These are phyloP conservation scores for Struthio camelus DNA, from an alignment of 2,113 vertebrate species.

Conservation along the genomic window DNA sequence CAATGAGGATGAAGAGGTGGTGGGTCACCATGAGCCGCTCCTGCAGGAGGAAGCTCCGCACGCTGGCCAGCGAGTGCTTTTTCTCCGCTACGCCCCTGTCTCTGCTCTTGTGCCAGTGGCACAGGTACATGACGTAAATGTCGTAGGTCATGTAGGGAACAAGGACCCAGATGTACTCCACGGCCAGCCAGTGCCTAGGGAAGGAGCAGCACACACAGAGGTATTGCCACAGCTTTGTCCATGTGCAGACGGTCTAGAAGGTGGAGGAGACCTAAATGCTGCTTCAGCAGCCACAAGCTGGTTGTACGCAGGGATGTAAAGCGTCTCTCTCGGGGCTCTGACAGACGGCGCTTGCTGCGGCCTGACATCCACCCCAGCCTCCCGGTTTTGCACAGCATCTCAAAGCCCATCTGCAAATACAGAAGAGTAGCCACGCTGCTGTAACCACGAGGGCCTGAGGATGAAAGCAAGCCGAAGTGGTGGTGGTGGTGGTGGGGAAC, in stretches of 20 bases:
- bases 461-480: no score
- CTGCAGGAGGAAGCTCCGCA: slow-evolving; percentile 85
- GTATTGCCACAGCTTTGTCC: accelerated
- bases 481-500: no score
- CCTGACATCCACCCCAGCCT: no score
- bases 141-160: slow-evolving; percentile 97
- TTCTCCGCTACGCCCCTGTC: slow-evolving; percentile 77
- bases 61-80: slow-evolving; percentile 76
- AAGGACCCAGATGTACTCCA: slow-evolving; percentile 88
- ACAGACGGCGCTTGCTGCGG: background rate
- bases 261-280: no score
- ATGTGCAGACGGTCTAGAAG: no score
- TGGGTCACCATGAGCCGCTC: slow-evolving; percentile 93
- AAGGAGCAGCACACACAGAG: slow-evolving; percentile 1
- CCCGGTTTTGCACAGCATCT: no score
- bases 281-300: background rate
- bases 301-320: no score
- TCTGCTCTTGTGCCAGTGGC: slow-evolving; percentile 88
- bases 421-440: no score
- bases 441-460: no score
- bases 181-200: slow-evolving; percentile 91
- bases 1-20: slow-evolving; percentile 88
- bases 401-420: no score
- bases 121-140: slow-evolving; percentile 94
- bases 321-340: no score